Evolutionary conservation across 2,113 vertebrate species (phyloP).

Genomic region (Hyperopisus bebe): DNA sequence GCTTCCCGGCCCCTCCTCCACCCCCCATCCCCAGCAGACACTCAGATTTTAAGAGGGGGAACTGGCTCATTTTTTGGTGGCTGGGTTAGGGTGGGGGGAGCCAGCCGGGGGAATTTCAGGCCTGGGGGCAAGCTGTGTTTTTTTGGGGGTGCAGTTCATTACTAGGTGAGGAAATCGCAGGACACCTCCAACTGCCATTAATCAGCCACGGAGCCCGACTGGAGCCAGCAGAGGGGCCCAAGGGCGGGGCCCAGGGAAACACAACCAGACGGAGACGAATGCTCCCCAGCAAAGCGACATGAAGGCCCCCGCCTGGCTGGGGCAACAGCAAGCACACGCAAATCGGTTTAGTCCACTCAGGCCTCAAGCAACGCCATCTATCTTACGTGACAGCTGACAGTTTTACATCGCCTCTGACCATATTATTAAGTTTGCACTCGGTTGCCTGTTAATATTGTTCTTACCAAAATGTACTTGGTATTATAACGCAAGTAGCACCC

Average conservation of each 20-base stretch:
- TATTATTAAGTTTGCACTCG: conserved; percentile 74
- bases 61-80: background rate
- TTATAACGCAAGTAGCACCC: conserved; percentile 46
- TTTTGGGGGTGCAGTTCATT: conserved; percentile 60
- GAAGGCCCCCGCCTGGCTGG: conserved; percentile 60
- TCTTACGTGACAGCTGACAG: conserved; percentile 73
- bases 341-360: conserved; percentile 76
- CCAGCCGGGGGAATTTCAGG: conserved; percentile 36
- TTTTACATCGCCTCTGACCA: conserved; percentile 73
- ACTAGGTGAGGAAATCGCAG: conserved; percentile 76
- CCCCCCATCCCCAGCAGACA: background rate
- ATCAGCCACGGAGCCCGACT: conserved; percentile 78
- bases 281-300: conserved; percentile 60
- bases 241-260: conserved; percentile 60
- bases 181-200: conserved; percentile 87
- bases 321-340: conserved; percentile 68
- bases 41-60: conserved; percentile 11
- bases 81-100: background rate
- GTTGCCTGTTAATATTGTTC: conserved; percentile 69
- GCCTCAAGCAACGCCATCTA: conserved; percentile 67
- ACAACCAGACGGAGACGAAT: conserved; percentile 78
- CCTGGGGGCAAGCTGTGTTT: conserved; percentile 48
- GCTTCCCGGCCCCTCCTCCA: background rate
- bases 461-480: conserved; percentile 72
- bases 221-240: conserved; percentile 75